Percentiles rank a stretch among this genome's conserved stretches.
Conservation (phyloP, 2,797 vertebrate species). For the Sylvilagus floridanus region DNA sequence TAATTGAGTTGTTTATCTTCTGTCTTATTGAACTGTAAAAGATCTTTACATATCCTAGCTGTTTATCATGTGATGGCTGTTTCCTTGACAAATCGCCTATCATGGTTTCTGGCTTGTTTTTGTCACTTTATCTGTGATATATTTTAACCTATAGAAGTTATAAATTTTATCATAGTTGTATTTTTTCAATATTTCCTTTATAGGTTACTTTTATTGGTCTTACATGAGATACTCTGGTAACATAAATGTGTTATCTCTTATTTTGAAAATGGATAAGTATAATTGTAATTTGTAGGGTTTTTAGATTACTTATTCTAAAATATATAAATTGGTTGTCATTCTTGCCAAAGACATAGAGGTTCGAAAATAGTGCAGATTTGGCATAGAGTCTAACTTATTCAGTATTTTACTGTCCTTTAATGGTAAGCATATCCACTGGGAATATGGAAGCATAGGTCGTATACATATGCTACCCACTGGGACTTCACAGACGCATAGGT, state of each 20-base stretch:
- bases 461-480: background rate
- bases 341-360: slow-evolving; percentile 25
- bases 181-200: slow-evolving; percentile 32
- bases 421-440: background rate
- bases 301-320: slow-evolving; percentile 60
- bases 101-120: background rate
- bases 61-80: slow-evolving; percentile 51
- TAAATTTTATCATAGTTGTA: slow-evolving; percentile 43
- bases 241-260: slow-evolving; percentile 9
- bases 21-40: slow-evolving; percentile 38
- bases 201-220: slow-evolving; percentile 10
- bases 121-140: slow-evolving; percentile 35
- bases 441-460: too few species aligned
- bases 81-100: slow-evolving; percentile 51
- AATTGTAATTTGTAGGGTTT: slow-evolving; percentile 50
- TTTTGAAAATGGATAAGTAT: slow-evolving; percentile 44
- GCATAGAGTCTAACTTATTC: background rate
- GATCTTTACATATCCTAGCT: slow-evolving; percentile 46
- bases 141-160: slow-evolving; percentile 42
- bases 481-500: background rate
- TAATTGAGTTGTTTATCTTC: slow-evolving; percentile 21
- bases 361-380: slow-evolving; percentile 27
- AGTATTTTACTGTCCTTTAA: slow-evolving; percentile 18
- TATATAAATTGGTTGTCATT: slow-evolving; percentile 33
- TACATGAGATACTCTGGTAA: background rate